phyloP scores from a whole-genome alignment of 2,113 vertebrate species.

The Oriolus oriolus region DNA sequence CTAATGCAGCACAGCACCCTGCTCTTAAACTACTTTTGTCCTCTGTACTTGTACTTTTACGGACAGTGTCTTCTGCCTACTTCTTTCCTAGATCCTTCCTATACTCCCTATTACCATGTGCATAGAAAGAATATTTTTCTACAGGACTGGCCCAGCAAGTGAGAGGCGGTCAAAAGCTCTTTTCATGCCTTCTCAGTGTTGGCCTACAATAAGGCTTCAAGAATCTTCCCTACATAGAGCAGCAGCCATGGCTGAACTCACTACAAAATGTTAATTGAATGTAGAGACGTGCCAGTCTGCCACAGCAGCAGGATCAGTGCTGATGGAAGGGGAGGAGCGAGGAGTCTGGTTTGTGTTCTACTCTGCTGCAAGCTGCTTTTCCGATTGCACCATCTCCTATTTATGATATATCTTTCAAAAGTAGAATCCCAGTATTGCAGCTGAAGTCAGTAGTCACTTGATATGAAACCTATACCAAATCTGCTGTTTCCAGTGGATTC shows the following conservation, averaged over 20 bases:
- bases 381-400: not conserved
- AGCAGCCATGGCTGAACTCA: not conserved
- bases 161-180: not conserved
- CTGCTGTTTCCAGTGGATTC: not conserved
- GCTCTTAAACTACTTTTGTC: not conserved
- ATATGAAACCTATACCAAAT: not conserved
- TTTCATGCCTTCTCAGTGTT: not conserved
- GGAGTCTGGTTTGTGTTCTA: not conserved
- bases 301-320: not conserved
- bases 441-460: not conserved
- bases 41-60: not conserved
- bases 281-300: not conserved
- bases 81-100: not conserved
- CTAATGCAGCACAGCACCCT: not conserved
- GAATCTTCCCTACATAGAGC: not conserved
- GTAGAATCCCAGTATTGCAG: not conserved
- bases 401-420: not conserved
- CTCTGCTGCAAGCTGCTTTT: not conserved
- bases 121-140: not conserved
- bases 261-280: not conserved
- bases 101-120: not conserved
- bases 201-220: not conserved
- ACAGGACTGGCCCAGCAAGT: not conserved
- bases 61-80: not conserved
- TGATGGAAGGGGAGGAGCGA: not conserved